Evolutionary conservation across 2,888 invertebrate genomes (phyloP).

Genomic region (Bombylius major): DNA sequence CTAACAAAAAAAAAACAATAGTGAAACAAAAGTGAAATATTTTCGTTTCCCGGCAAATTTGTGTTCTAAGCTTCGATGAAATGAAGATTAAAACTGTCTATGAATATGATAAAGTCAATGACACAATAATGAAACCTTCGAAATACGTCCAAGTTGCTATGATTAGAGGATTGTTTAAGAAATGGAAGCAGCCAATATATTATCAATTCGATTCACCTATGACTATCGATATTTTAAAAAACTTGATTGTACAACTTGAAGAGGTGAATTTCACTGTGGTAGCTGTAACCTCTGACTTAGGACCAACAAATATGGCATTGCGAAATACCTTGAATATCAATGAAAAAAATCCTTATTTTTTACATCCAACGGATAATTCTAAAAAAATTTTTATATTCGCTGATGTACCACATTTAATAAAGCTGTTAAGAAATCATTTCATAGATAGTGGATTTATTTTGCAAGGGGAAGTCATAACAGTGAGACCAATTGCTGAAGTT

Average conservation of each 20-base stretch:
- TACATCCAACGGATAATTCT: too few relatives aligned
- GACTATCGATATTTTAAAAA: not conserved
- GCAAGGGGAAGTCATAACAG: constrained; percentile 3
- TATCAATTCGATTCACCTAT: constrained; percentile 10
- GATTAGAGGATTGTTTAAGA: constrained; percentile 6
- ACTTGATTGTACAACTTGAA: constrained; percentile 1
- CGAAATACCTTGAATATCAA: too few relatives aligned
- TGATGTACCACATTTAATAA: constrained; percentile 11
- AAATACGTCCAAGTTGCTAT: constrained; percentile 11
- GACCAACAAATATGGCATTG: too few relatives aligned
- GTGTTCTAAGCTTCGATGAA: too few relatives aligned
- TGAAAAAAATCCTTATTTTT: too few relatives aligned
- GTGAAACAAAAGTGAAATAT: too few relatives aligned
- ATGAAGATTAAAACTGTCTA: constrained; percentile 8
- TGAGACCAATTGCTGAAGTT: constrained; percentile 2
- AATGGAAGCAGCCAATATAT: constrained; percentile 13
- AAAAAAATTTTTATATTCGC: constrained; percentile 7
- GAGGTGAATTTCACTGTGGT: constrained; percentile 5
- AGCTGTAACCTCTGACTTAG: too few relatives aligned
- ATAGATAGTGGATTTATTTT: constrained; percentile 11
- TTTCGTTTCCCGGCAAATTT: too few relatives aligned
- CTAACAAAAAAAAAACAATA: too few relatives aligned
- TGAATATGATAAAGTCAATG: constrained; percentile 5
- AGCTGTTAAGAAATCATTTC: constrained; percentile 14
- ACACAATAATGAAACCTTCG: not conserved